These are phyloP conservation scores for Odontomachus brunneus DNA, from an alignment of 1,140 invertebrate genomes.

Conservation along the genomic window DNA sequence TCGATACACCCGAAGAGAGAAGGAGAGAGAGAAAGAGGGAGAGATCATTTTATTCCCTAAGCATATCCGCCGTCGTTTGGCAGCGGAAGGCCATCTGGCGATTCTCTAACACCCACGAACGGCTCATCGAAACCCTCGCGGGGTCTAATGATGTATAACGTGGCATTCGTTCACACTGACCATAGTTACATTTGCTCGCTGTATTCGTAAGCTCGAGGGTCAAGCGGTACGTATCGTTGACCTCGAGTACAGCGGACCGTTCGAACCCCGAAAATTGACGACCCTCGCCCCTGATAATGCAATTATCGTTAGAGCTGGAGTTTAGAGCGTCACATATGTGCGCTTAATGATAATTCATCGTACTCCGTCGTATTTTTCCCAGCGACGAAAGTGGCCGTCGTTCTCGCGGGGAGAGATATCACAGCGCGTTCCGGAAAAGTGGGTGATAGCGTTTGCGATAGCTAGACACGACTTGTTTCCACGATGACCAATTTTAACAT, in stretches of 20 bases:
- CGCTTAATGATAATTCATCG: slow-evolving; percentile 38
- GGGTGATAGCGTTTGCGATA: background rate
- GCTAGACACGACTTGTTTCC: background rate
- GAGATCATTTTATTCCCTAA: slow-evolving; percentile 56
- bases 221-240: slow-evolving; percentile 76
- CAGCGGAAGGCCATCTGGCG: slow-evolving; percentile 76
- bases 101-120: slow-evolving; percentile 78
- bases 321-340: slow-evolving; percentile 72
- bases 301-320: slow-evolving; percentile 80
- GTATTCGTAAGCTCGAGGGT: slow-evolving; percentile 70
- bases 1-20: slow-evolving; percentile 10
- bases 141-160: slow-evolving; percentile 82
- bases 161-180: slow-evolving; percentile 61
- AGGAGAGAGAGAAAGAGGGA: background rate
- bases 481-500: background rate
- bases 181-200: slow-evolving; percentile 61
- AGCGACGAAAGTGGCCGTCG: background rate
- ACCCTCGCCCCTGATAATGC: slow-evolving; percentile 77
- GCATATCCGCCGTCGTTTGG: slow-evolving; percentile 66
- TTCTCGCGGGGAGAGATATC: no score
- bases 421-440: background rate
- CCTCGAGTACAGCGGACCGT: slow-evolving; percentile 41
- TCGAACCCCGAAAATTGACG: slow-evolving; percentile 48
- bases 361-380: slow-evolving; percentile 16
- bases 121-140: slow-evolving; percentile 69